Evolutionary conservation across 2,797 vertebrate genomes (phyloP), one percentile per base, ranked within the genome.

Genomic region (Halcyon smyrnensis): DNA sequence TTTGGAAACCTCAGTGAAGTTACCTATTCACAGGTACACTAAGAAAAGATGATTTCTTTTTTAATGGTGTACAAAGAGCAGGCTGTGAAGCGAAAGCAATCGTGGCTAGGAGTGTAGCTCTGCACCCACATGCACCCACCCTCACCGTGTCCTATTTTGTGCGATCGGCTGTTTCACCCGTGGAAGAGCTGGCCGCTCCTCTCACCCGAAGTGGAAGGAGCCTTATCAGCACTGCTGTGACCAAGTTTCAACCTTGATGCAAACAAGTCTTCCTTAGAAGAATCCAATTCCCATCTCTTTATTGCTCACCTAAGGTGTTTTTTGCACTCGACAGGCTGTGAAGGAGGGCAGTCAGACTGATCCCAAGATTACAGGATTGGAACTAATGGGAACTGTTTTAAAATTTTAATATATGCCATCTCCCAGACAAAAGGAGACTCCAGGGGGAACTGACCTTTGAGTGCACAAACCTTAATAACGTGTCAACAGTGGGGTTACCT

Each of bases 381-480:
- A 93, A 80, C 34, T 73, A 76, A 86, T 45, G 78, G 89, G 36
- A 90, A 91, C 48, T 34, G 56, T 48, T 77, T 94, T 95, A 91
- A 86, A 94, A 97, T 70, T 95, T 96, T 96, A 89, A 97, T 93
- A 96, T 84, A 86, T 80, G 95, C 79, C 91, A 95, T 77, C 83
- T 92, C 95, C 93, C 39, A 87, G 82, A 94, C 54, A 5, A 96
- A 96, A 96, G 92, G 16, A 87, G 68, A 76, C 86, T 90, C 84
- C 56, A 78, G 90, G 77, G 77, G 70, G 64, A 93, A 53, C 34
- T 88, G 84, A 97, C 87, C 94, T 94, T 84, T 84, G 64, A 71
- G 54, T 69, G 54, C 43, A 93, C 57, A 81, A 82, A 83, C 48
- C 76, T 93, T 70, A 90, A 82, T 27, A 74, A 56, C 90, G 51